Conservation (phyloP, 2,113 vertebrate genomes). For the Dicentrarchus labrax region DNA sequence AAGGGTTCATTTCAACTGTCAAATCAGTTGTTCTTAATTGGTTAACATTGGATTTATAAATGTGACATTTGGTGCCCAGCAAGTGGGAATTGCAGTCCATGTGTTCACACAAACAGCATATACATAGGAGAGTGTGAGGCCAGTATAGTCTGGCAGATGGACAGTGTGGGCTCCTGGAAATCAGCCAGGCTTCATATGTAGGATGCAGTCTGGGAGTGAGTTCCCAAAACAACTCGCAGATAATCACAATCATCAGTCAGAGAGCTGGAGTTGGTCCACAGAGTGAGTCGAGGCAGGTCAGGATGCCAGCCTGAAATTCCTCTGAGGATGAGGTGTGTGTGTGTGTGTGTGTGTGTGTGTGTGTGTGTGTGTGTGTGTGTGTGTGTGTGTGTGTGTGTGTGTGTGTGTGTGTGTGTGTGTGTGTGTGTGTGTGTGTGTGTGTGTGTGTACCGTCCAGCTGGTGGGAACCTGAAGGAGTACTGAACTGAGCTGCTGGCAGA, state of each 20-base stretch:
- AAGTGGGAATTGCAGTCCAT: not conserved
- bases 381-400: slow-evolving; percentile 25
- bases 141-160: slow-evolving; percentile 49
- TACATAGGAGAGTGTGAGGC: slow-evolving; percentile 21
- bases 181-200: slow-evolving; percentile 25
- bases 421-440: slow-evolving; percentile 26
- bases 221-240: slow-evolving; percentile 48
- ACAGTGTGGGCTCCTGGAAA: slow-evolving; percentile 35
- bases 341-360: slow-evolving; percentile 33
- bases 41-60: not conserved
- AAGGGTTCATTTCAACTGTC: not conserved
- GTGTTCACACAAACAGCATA: not conserved
- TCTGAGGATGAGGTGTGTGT: slow-evolving; percentile 35
- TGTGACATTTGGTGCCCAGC: slow-evolving; percentile 36
- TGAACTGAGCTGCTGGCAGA: slow-evolving; percentile 24
- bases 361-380: slow-evolving; percentile 28
- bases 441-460: slow-evolving; percentile 44
- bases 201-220: slow-evolving; percentile 20
- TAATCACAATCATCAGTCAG: slow-evolving; percentile 62
- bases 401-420: slow-evolving; percentile 27
- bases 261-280: slow-evolving; percentile 57
- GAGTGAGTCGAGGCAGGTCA: slow-evolving; percentile 54
- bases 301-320: slow-evolving; percentile 63
- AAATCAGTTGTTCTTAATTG: not conserved
- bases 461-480: slow-evolving; percentile 45